phyloP scores from a whole-genome alignment of 2,113 vertebrate genomes.

The Nesogale talazaci region DNA sequence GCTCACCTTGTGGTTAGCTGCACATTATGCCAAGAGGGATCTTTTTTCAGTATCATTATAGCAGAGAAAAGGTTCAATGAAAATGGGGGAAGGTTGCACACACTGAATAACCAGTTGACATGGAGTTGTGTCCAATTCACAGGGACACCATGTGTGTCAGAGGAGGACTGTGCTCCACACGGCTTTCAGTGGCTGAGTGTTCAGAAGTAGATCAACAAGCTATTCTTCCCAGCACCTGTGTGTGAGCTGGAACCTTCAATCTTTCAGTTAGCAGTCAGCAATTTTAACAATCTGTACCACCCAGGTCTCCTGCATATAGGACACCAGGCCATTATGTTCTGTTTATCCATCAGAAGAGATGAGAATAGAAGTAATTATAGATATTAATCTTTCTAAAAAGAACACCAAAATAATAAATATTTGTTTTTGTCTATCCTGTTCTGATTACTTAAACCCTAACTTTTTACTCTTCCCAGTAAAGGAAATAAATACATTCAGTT shows the following conservation, averaged over 20 bases:
- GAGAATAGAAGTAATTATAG: background rate
- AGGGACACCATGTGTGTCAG: background rate
- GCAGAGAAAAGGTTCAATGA: background rate
- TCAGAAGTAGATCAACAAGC: background rate
- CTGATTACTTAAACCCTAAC: too few species aligned
- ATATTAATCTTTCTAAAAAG: conserved; percentile 28
- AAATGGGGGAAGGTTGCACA: background rate
- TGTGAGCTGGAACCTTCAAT: background rate
- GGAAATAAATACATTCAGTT: too few species aligned
- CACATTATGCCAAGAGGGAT: too few species aligned
- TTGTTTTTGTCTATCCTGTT: too few species aligned
- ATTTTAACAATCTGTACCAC: background rate
- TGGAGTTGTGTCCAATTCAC: background rate
- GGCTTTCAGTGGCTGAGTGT: background rate
- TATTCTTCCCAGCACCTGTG: background rate
- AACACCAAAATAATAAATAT: background rate
- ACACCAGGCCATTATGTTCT: background rate
- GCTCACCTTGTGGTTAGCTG: too few species aligned
- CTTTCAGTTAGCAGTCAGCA: background rate
- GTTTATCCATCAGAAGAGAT: background rate
- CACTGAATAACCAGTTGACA: background rate
- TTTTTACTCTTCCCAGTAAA: too few species aligned
- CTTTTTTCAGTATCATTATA: background rate
- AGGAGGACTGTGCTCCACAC: background rate
- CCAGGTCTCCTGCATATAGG: too few species aligned